A percentile compares a stretch with the other conserved stretches of the same genome.
These are phyloP conservation scores for Tenebrio molitor DNA, from an alignment of 1,140 invertebrate species.

Conservation along the genomic window DNA sequence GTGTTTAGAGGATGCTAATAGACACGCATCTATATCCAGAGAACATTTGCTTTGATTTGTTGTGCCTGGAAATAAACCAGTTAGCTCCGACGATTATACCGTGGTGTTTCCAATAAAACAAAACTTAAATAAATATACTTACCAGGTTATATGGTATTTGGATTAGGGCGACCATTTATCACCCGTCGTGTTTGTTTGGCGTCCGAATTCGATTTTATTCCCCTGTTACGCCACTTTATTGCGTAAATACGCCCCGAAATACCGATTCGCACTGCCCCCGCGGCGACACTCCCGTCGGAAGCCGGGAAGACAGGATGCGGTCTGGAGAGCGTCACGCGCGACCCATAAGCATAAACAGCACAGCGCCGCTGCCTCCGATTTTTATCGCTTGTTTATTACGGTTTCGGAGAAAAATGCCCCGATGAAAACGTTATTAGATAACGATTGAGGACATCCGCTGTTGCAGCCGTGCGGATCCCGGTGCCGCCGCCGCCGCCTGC, in stretches of 20 bases:
- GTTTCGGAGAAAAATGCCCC: conserved; percentile 17
- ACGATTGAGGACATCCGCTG: background rate
- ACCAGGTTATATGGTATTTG: conserved; percentile 43
- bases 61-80: conserved; percentile 46
- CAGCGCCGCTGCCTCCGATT: conserved; percentile 16
- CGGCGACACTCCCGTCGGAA: background rate
- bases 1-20: conserved; percentile 59
- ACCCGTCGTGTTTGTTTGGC: conserved; percentile 43
- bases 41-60: conserved; percentile 53
- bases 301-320: conserved; percentile 38
- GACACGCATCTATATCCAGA: conserved; percentile 55
- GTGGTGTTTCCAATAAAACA: conserved; percentile 46
- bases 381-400: conserved; percentile 18
- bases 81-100: conserved; percentile 42
- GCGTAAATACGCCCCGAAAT: conserved; percentile 26
- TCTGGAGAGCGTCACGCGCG: conserved; percentile 31
- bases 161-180: conserved; percentile 44
- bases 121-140: conserved; percentile 48
- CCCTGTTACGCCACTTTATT: conserved; percentile 34
- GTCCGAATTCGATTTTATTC: conserved; percentile 41
- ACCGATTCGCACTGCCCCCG: background rate
- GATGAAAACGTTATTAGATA: conserved; percentile 2
- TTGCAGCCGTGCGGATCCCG: conserved; percentile 58
- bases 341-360: conserved; percentile 41
- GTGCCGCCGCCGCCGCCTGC: conserved; percentile 51